Percentiles rank a stretch among this genome's conserved stretches.
Evolutionary conservation across 2,113 vertebrate genomes (phyloP).

Genomic region (Setophaga petechia): DNA sequence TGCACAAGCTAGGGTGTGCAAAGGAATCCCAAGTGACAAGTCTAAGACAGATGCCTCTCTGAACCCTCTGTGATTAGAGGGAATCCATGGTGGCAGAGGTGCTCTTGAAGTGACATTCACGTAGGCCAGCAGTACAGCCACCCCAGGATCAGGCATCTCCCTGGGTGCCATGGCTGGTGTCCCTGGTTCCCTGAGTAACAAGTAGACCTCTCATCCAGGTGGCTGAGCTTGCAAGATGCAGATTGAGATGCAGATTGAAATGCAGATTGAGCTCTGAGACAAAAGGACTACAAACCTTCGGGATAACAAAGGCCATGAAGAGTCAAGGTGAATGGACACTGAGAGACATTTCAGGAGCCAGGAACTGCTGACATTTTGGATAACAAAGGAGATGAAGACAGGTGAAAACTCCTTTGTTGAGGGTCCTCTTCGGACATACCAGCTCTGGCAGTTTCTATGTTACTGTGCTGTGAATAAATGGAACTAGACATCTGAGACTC

Average conservation of each 20-base stretch:
- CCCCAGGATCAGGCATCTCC: neutral
- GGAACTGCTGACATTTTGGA: neutral
- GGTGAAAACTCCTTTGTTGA: neutral
- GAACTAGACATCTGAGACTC: neutral
- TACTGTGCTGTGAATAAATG: neutral
- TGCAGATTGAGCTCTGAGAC: neutral
- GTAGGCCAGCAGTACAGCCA: neutral
- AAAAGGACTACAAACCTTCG: neutral
- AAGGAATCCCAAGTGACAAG: neutral
- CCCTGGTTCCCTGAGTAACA: neutral
- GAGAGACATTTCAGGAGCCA: neutral
- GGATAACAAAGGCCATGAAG: neutral
- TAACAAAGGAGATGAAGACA: neutral
- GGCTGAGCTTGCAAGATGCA: neutral
- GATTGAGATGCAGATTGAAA: neutral
- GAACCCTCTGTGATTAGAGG: neutral
- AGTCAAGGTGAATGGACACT: neutral
- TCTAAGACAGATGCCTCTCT: neutral
- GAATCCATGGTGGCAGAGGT: neutral
- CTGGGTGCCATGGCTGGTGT: rapidly evolving
- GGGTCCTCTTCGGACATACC: neutral
- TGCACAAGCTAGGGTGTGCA: neutral
- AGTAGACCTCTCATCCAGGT: neutral
- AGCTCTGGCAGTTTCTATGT: neutral
- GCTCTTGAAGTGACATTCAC: neutral